A percentile compares a stretch with the other conserved stretches of the same genome.
Evolutionary conservation across 2,797 vertebrate genomes (phyloP).

Genomic region (Apodemus agrarius): DNA sequence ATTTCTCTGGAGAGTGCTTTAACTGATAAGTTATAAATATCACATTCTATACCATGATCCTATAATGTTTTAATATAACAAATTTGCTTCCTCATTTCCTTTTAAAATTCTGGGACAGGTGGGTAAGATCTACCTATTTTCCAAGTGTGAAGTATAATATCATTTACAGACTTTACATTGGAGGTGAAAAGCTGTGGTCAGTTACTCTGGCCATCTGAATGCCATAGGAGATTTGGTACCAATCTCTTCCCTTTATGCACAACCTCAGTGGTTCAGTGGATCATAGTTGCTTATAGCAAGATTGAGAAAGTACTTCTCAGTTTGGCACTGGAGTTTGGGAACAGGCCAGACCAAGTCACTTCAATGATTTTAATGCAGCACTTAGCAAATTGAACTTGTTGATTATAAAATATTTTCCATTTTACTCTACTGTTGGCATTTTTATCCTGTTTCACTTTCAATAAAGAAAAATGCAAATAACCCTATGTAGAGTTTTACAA

Average conservation of each 20-base stretch:
- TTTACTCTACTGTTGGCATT: slow-evolving; percentile 56
- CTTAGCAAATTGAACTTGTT: slow-evolving; percentile 76
- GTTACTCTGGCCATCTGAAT: slow-evolving; percentile 37
- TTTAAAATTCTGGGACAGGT: background rate
- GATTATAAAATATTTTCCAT: slow-evolving; percentile 75
- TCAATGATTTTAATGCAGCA: slow-evolving; percentile 69
- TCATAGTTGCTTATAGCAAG: slow-evolving; percentile 57
- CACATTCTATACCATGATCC: background rate
- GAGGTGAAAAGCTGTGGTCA: slow-evolving; percentile 35
- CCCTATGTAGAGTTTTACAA: background rate
- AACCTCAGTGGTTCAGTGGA: slow-evolving; percentile 45
- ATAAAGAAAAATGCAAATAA: slow-evolving; percentile 47
- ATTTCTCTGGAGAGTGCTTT: slow-evolving; percentile 5
- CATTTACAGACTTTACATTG: slow-evolving; percentile 22
- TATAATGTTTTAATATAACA: background rate
- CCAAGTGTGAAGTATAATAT: background rate
- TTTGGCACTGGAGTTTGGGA: slow-evolving; percentile 68
- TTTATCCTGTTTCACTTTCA: slow-evolving; percentile 70
- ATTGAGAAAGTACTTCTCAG: slow-evolving; percentile 54
- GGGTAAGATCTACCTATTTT: background rate
- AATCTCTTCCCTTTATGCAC: slow-evolving; percentile 3
- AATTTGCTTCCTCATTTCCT: background rate
- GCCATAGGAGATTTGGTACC: background rate
- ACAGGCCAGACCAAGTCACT: slow-evolving; percentile 61
- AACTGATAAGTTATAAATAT: background rate